These are phyloP conservation scores for Hydrozoanthus tunicans DNA, from an alignment of 64 coral and sea anemone genomes.

Conservation along the genomic window DNA sequence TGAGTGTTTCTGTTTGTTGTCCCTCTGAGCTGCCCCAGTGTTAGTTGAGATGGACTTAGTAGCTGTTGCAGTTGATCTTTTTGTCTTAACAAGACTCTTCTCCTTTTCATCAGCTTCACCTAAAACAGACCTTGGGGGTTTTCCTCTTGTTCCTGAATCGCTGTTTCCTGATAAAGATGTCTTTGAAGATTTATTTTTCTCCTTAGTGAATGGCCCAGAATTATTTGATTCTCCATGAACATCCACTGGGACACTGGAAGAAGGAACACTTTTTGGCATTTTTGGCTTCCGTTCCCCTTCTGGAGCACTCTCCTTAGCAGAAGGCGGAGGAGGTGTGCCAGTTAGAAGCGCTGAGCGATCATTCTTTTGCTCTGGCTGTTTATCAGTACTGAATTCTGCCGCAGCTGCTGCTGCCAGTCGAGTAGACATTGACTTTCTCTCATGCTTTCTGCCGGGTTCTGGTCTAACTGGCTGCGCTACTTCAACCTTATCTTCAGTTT, in stretches of 20 bases:
- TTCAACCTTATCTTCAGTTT: not conserved
- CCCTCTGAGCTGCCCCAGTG: not conserved
- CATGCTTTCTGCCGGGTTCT: conserved; percentile 4
- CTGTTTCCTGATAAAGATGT: not conserved
- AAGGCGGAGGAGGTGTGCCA: not conserved
- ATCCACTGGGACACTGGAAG: not conserved
- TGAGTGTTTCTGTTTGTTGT: conserved; percentile 15
- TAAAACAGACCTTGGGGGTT: not conserved
- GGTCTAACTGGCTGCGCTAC: not conserved
- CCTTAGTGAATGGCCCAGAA: not conserved
- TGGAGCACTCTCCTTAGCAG: not conserved
- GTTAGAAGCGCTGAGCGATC: not conserved
- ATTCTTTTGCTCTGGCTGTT: conserved; percentile 9
- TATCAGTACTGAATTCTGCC: conserved; percentile 9
- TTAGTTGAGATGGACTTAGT: not conserved
- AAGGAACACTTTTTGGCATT: not conserved
- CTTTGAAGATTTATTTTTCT: conserved; percentile 20
- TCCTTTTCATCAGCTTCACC: conserved; percentile 9
- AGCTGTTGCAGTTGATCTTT: not conserved
- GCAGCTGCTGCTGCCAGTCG: conserved; percentile 29
- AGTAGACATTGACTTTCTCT: conserved; percentile 42
- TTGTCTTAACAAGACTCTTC: conserved; percentile 2
- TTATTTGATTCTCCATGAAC: not conserved
- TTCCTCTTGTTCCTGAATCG: not conserved
- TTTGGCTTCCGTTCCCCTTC: conserved; percentile 21